A percentile compares a stretch with the other conserved stretches of the same genome.
These are phyloP conservation scores for Choloepus didactylus DNA, from an alignment of 2,797 vertebrate species.

Conservation along the genomic window DNA sequence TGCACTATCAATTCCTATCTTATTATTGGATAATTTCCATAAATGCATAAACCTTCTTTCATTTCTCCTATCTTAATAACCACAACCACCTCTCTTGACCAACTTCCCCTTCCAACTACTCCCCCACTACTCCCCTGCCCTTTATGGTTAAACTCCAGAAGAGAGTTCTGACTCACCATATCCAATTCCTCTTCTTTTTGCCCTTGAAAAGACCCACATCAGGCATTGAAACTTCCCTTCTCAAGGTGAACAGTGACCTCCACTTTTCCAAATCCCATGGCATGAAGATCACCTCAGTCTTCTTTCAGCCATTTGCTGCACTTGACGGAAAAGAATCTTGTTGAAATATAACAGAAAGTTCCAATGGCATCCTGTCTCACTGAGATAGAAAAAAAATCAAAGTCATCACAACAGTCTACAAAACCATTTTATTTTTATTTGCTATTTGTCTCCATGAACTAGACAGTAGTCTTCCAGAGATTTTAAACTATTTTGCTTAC, in stretches of 20 bases:
- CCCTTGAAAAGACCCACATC: neutral
- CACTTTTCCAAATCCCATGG: neutral
- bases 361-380: neutral
- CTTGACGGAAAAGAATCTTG: neutral
- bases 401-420: neutral
- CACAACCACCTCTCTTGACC: neutral
- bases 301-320: neutral
- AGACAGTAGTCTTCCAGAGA: neutral
- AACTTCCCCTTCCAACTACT: neutral
- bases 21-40: neutral
- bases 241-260: neutral
- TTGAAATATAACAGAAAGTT: neutral
- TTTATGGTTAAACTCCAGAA: neutral
- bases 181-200: neutral
- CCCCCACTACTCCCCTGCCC: neutral
- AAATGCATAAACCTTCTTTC: neutral
- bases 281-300: neutral
- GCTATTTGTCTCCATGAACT: neutral
- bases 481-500: neutral
- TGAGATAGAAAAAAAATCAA: neutral
- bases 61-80: neutral
- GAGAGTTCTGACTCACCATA: neutral
- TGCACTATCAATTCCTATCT: neutral
- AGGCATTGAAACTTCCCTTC: neutral
- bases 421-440: neutral